phyloP scores from a whole-genome alignment of 1,140 invertebrate species.

The Panulirus ornatus region DNA sequence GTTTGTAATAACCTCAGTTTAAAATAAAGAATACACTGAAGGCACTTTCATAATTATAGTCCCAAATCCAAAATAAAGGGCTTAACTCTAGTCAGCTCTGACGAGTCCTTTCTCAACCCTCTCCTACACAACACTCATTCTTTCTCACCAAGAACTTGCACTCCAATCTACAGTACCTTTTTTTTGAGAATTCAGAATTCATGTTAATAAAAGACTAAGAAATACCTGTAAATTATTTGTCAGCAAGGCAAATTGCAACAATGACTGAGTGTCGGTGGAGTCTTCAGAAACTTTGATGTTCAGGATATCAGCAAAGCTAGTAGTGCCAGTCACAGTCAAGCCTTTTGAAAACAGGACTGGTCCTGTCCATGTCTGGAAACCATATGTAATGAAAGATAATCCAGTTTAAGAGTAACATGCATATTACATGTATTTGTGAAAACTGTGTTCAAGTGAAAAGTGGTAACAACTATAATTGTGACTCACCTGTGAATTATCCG shows the following conservation, averaged over 20 bases:
- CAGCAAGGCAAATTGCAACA: background rate
- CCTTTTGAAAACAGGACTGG: background rate
- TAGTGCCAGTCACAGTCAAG: constrained; percentile 21
- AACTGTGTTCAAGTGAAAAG: background rate
- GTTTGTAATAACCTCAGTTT: no score
- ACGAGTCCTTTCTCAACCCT: no score
- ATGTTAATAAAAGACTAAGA: no score
- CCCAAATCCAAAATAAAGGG: no score
- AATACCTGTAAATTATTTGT: background rate
- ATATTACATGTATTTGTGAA: background rate
- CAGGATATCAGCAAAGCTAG: background rate
- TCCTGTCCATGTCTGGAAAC: background rate
- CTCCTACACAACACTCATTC: no score
- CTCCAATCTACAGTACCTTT: no score
- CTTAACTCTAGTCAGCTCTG: no score
- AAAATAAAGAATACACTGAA: no score
- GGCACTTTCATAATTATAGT: no score
- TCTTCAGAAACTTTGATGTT: background rate
- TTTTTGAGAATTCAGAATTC: no score
- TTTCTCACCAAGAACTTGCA: no score
- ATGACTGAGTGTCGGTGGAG: background rate
- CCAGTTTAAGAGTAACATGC: background rate
- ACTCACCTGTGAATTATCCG: background rate
- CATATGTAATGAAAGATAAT: background rate
- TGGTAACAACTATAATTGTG: background rate